phyloP scores from a whole-genome alignment of 2,113 vertebrate genomes.

The Planiliza haematocheilus region DNA sequence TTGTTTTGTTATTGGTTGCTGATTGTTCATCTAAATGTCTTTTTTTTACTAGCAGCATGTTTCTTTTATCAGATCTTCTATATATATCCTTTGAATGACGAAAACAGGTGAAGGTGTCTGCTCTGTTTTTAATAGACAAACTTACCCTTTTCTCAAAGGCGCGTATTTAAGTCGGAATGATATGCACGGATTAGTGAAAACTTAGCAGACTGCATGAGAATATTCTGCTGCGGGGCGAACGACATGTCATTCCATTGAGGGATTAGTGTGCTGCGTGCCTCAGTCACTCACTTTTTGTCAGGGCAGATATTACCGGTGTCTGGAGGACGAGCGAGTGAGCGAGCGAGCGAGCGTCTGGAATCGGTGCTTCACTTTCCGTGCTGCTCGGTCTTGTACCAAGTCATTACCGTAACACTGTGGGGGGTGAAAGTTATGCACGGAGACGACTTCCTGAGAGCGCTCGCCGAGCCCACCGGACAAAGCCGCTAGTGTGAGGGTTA shows the following conservation, averaged over 20 bases:
- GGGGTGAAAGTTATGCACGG: slow-evolving; percentile 64
- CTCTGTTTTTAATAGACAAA: slow-evolving; percentile 32
- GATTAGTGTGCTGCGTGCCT: slow-evolving; percentile 64
- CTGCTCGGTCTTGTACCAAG: slow-evolving; percentile 58
- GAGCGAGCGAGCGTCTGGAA: slow-evolving; percentile 43
- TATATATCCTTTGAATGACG: slow-evolving; percentile 20
- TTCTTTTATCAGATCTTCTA: slow-evolving; percentile 1
- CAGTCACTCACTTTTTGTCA: slow-evolving; percentile 67
- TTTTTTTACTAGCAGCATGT: neutral
- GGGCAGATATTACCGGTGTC: slow-evolving; percentile 67
- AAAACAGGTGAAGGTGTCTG: neutral
- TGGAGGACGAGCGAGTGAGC: slow-evolving; percentile 59
- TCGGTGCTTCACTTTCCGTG: slow-evolving; percentile 48
- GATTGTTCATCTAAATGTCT: slow-evolving; percentile 25
- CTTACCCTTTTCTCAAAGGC: slow-evolving; percentile 43
- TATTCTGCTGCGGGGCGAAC: slow-evolving; percentile 61
- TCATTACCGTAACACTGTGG: slow-evolving; percentile 69
- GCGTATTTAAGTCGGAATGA: slow-evolving; percentile 47
- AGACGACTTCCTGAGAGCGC: slow-evolving; percentile 68
- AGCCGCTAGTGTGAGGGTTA: slow-evolving; percentile 75
- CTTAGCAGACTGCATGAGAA: slow-evolving; percentile 53
- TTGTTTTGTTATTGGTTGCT: neutral
- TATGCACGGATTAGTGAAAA: slow-evolving; percentile 68
- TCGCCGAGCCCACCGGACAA: slow-evolving; percentile 62
- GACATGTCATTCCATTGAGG: slow-evolving; percentile 70